These are phyloP conservation scores for Idris sp. DNA, from an alignment of 1,140 invertebrate species.

Conservation along the genomic window DNA sequence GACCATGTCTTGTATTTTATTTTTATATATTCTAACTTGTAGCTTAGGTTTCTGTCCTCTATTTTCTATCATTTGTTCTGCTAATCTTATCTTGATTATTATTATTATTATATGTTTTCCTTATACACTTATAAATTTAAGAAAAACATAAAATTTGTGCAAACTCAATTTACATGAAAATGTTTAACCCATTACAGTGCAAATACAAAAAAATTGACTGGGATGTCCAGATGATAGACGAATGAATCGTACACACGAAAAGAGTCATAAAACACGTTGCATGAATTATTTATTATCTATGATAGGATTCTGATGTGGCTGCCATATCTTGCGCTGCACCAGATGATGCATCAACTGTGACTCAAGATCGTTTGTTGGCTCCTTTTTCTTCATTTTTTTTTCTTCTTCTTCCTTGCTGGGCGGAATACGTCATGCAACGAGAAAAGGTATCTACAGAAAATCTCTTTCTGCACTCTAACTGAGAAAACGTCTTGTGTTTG, in stretches of 20 bases:
- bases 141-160: no score
- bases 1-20: no score
- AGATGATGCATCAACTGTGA: conserved; percentile 68
- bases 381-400: conserved; percentile 38
- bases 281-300: conserved; percentile 75
- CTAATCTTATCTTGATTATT: conserved; percentile 5
- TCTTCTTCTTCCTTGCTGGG: conserved; percentile 30
- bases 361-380: conserved; percentile 28
- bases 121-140: no score
- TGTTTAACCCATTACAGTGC: conserved; percentile 9
- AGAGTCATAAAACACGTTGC: conserved; percentile 57
- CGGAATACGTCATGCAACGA: conserved; percentile 50
- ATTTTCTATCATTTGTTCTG: no score
- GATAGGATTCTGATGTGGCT: conserved; percentile 71
- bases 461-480: conserved; percentile 44
- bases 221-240: conserved; percentile 57
- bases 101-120: no score
- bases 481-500: conserved; percentile 47
- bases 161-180: conserved; percentile 26
- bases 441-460: conserved; percentile 46
- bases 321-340: conserved; percentile 63
- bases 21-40: no score
- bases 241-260: conserved; percentile 47
- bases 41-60: no score
- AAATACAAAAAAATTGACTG: conserved; percentile 47